These are phyloP conservation scores for Eurystomus glaucurus DNA, from an alignment of 2,797 vertebrate species.

Conservation along the genomic window DNA sequence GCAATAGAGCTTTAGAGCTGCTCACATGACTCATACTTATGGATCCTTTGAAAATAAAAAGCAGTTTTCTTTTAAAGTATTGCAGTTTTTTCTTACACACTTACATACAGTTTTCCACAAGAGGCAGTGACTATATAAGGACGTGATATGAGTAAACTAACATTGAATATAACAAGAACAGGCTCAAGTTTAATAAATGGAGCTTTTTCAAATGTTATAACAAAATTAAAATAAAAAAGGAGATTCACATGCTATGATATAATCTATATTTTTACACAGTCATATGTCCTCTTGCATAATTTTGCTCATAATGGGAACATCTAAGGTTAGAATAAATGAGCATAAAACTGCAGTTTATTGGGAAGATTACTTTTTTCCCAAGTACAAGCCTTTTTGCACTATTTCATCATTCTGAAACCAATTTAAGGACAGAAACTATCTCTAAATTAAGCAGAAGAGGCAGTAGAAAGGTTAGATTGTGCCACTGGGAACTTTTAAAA, in stretches of 20 bases:
- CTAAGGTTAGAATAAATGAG: not conserved
- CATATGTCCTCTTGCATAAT: not conserved
- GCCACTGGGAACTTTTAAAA: constrained; percentile 10
- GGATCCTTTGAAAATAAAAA: not conserved
- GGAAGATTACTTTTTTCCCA: not conserved
- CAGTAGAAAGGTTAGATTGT: constrained; percentile 17
- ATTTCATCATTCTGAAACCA: not conserved
- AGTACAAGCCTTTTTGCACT: not conserved
- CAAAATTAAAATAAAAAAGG: not conserved
- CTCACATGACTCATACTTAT: accelerated
- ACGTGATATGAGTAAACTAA: not conserved
- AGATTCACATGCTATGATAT: not conserved
- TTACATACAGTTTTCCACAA: not conserved
- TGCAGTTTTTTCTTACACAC: not conserved
- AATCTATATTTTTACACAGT: not conserved
- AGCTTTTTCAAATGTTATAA: not conserved
- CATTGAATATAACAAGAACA: not conserved
- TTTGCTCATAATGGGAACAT: not conserved
- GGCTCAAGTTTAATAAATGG: not conserved
- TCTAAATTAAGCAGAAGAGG: constrained; percentile 12
- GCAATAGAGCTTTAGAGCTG: not conserved
- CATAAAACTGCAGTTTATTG: not conserved
- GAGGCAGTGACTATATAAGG: not conserved
- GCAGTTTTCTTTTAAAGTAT: not conserved
- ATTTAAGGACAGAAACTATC: not conserved